phyloP scores from a whole-genome alignment of 2,888 invertebrate genomes.

The Torymus aiolomorphi region DNA sequence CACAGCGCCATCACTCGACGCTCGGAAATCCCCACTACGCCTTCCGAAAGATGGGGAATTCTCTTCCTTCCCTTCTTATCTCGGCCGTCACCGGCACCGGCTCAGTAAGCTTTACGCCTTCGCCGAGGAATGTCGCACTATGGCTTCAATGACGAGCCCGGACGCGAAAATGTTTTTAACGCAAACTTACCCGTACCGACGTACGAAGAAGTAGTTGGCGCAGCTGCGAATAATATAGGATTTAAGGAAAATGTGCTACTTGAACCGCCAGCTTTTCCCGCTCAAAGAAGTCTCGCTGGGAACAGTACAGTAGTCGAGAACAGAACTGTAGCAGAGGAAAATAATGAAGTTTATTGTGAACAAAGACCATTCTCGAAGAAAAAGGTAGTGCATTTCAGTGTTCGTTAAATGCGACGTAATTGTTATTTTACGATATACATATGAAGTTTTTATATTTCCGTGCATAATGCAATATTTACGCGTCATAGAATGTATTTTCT shows the following conservation, averaged over 20 bases:
- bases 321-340: too few species aligned
- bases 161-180: not conserved
- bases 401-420: too few species aligned
- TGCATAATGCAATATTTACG: too few species aligned
- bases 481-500: too few species aligned
- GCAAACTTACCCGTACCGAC: not conserved
- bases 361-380: too few species aligned
- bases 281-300: too few species aligned
- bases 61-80: too few species aligned
- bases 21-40: not conserved
- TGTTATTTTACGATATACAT: too few species aligned
- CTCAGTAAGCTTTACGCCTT: not conserved
- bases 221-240: not conserved
- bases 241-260: not conserved
- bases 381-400: too few species aligned
- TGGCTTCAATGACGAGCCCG: not conserved
- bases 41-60: not conserved
- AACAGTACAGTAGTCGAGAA: too few species aligned
- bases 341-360: too few species aligned
- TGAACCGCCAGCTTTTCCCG: not conserved
- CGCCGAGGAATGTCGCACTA: slow-evolving; percentile 9
- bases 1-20: not conserved
- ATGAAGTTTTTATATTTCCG: too few species aligned
- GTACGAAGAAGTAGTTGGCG: not conserved
- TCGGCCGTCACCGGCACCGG: not conserved